Evolutionary conservation across 2,888 invertebrate species (phyloP).

Genomic region (Salpingus planirostris): DNA sequence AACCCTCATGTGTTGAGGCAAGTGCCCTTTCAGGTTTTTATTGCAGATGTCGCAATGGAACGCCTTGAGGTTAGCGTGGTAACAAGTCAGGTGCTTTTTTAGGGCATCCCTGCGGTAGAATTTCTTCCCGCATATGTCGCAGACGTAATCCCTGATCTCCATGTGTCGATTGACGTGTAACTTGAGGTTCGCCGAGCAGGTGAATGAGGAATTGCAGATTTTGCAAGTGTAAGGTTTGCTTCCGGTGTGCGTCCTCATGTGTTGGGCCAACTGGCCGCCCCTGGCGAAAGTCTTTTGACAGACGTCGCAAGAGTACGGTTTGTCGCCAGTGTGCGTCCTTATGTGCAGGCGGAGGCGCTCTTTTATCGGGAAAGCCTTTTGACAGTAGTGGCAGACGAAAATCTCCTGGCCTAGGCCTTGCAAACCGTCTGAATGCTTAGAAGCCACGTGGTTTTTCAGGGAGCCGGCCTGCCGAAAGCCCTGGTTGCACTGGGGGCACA

Average conservation of each 20-base stretch:
- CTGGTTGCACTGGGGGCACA: constrained; percentile 54
- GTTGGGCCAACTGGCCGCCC: constrained; percentile 67
- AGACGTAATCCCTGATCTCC: constrained; percentile 66
- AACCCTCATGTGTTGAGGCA: constrained; percentile 74
- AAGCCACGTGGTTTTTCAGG: constrained; percentile 54
- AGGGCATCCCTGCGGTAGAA: constrained; percentile 68
- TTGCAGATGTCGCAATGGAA: constrained; percentile 75
- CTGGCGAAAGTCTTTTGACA: constrained; percentile 61
- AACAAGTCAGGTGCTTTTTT: constrained; percentile 65
- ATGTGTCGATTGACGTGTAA: constrained; percentile 61
- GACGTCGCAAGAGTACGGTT: constrained; percentile 54
- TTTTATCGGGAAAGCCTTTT: constrained; percentile 66
- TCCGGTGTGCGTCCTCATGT: constrained; percentile 65
- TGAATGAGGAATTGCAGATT: constrained; percentile 63
- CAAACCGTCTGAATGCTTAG: constrained; percentile 45
- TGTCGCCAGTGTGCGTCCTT: constrained; percentile 62
- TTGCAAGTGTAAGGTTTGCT: constrained; percentile 64
- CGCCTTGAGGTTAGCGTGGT: constrained; percentile 64
- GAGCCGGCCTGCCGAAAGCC: constrained; percentile 57
- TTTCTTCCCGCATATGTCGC: constrained; percentile 70
- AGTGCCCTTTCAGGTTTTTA: constrained; percentile 70
- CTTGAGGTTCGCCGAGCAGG: constrained; percentile 54
- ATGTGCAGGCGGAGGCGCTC: constrained; percentile 67
- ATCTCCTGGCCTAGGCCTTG: constrained; percentile 38
- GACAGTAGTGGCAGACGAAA: constrained; percentile 65